Percentiles rank a stretch among this genome's conserved stretches.
These are phyloP conservation scores for Dolichopus griseipennis DNA, from an alignment of 2,888 invertebrate genomes.

Conservation along the genomic window DNA sequence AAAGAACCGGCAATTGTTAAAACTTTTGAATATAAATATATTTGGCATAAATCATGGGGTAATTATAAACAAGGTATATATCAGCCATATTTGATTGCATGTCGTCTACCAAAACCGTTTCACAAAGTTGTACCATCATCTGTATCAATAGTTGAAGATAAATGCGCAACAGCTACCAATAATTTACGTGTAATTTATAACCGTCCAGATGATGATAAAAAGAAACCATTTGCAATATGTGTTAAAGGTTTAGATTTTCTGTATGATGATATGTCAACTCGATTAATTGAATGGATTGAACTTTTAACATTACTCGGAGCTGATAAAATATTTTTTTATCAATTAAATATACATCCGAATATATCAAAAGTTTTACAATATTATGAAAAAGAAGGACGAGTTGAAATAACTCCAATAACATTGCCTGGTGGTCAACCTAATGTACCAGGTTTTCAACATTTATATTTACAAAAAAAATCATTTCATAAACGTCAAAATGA, in stretches of 20 bases:
- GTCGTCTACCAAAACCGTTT: slow-evolving; percentile 71
- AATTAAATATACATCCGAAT: slow-evolving; percentile 84
- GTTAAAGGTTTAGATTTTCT: slow-evolving; percentile 90
- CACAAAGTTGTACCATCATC: slow-evolving; percentile 67
- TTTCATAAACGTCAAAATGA: slow-evolving; percentile 93
- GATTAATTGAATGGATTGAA: slow-evolving; percentile 92
- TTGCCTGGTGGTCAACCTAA: slow-evolving; percentile 87
- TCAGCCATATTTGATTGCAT: slow-evolving; percentile 84
- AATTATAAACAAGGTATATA: slow-evolving; percentile 85
- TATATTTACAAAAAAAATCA: slow-evolving; percentile 81
- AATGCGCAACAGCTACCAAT: slow-evolving; percentile 78
- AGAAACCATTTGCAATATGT: slow-evolving; percentile 81
- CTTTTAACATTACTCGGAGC: slow-evolving; percentile 77
- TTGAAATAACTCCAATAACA: slow-evolving; percentile 70
- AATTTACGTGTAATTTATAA: slow-evolving; percentile 75
- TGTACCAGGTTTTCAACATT: slow-evolving; percentile 76
- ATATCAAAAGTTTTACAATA: slow-evolving; percentile 67
- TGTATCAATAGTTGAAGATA: slow-evolving; percentile 74
- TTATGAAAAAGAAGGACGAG: slow-evolving; percentile 57
- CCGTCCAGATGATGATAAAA: slow-evolving; percentile 52
- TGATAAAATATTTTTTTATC: slow-evolving; percentile 84
- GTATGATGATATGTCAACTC: slow-evolving; percentile 81
- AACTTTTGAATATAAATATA: slow-evolving; percentile 83
- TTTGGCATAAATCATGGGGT: slow-evolving; percentile 92
- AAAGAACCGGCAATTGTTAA: slow-evolving; percentile 72